A percentile compares a stretch with the other conserved stretches of the same genome.
These are phyloP conservation scores for Cheilosia impressa DNA, from an alignment of 2,888 invertebrate genomes.

Conservation along the genomic window DNA sequence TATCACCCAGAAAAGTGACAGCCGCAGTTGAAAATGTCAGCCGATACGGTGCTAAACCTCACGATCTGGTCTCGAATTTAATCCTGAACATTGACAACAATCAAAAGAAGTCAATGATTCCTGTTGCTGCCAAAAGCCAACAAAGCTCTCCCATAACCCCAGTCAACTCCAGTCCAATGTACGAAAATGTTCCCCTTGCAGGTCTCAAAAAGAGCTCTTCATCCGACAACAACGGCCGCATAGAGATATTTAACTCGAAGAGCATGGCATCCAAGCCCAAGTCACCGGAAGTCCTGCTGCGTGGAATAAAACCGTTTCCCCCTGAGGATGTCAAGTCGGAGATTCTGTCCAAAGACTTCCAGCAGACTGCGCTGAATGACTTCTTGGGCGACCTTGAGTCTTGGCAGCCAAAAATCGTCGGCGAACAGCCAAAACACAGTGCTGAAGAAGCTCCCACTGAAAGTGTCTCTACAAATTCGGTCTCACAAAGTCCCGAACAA, in stretches of 20 bases:
- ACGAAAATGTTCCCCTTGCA: constrained; percentile 35
- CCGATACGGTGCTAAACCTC: constrained; percentile 6
- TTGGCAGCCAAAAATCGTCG: constrained; percentile 40
- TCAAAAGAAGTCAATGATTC: constrained; percentile 52
- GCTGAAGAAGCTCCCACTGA: neutral
- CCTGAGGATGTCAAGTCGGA: constrained; percentile 6
- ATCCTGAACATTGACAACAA: constrained; percentile 63
- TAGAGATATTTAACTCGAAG: constrained; percentile 82
- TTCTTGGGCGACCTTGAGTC: constrained; percentile 53
- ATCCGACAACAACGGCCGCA: constrained; percentile 79
- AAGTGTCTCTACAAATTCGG: neutral
- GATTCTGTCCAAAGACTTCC: constrained; percentile 49
- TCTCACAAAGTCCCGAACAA: neutral
- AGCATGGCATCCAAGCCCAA: constrained; percentile 75
- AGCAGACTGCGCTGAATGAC: constrained; percentile 40
- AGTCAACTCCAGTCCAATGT: constrained; percentile 24
- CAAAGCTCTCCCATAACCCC: neutral
- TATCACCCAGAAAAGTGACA: constrained; percentile 4
- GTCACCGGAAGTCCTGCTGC: constrained; percentile 63
- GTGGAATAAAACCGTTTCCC: constrained; percentile 77
- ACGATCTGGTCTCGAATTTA: constrained; percentile 41
- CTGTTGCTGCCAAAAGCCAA: constrained; percentile 33
- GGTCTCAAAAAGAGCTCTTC: constrained; percentile 26
- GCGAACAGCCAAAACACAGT: constrained; percentile 9
- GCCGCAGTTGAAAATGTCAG: neutral